Base-by-base conservation (phyloP, 2,113 vertebrate genomes). In the Entomyzon cyanotis region DNA sequence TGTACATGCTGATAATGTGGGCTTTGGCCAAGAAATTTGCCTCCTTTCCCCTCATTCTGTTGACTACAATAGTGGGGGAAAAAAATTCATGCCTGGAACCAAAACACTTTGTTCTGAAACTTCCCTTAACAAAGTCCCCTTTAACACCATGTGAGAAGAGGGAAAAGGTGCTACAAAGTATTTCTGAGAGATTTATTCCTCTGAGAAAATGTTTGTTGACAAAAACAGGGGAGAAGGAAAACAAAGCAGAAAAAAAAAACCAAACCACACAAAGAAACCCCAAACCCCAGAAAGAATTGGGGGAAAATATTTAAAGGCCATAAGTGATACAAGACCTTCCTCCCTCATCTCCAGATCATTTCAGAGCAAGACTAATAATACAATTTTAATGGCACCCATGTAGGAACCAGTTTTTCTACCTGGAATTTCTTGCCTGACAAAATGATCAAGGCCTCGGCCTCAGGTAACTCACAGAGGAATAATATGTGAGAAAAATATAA, bases 241-340 rank as follows among this genome's bases (percentile, higher is more conserved):
- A 75, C 12, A 24, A 49, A 69, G 10, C 9, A n/a, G 7, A 49
- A 65, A 83, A 65, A 65, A 47, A 71, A 39, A 42, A 39, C 9
- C 39, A 37, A 37, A 7, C 2, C 37, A 25, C 35, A 80, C 18
- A 78, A 31, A 62, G 41, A 41, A 7, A 5, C 8, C 16, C 44
- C 37, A 18, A 71, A 83, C 35, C 16, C 10, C 47, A 87, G n/a
- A 71, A 74, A 81, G 39, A 69, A 71, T 46, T 19, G 9, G 12
- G 12, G 15, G 20, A 90, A 12, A 82, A 71, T 73, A 76, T 50
- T 84, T 70, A 76, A 82, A 47, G 42, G 47, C 68, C 23, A 15
- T 41, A 84, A 94, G 44, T 30, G 37, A 62, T 77, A 71, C 22
- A 64, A 94, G 65, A 95, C 53, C 81, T 97, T 92, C 84, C 89